Evolutionary conservation across 2,888 invertebrate species (phyloP).

Genomic region (Pherbina coryleti): DNA sequence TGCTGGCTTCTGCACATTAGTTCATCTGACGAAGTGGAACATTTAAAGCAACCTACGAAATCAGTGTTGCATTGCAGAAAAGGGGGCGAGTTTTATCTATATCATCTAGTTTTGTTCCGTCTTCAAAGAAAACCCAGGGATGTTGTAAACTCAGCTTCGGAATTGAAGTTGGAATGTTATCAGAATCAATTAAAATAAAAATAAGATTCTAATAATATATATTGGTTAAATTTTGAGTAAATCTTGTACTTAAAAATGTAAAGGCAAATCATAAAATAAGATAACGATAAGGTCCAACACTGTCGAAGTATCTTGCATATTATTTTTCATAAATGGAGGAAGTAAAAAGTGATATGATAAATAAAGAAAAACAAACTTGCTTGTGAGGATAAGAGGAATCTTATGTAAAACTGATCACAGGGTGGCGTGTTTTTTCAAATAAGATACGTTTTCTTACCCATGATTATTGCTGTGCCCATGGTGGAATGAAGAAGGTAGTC

Average conservation of each 20-base stretch:
- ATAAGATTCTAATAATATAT: no score
- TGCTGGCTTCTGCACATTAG: constrained; percentile 23
- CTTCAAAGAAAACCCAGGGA: no score
- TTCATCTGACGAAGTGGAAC: constrained; percentile 34
- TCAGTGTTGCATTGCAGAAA: not conserved
- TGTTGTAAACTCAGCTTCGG: no score
- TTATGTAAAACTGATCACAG: not conserved
- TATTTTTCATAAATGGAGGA: constrained; percentile 11
- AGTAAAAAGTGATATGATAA: constrained; percentile 22
- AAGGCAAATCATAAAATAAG: not conserved
- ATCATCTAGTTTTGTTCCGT: no score
- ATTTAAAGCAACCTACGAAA: constrained; percentile 6
- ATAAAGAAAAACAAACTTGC: not conserved
- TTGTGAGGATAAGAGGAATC: not conserved
- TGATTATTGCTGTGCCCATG: no score
- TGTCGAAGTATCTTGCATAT: constrained; percentile 21
- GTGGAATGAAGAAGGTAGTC: no score
- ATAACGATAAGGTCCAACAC: not conserved
- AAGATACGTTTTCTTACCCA: no score
- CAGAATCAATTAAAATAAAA: no score
- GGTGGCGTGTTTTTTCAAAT: not conserved
- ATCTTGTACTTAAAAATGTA: not conserved
- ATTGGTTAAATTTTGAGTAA: no score
- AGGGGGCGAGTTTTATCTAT: not conserved
- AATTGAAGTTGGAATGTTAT: no score